Evolutionary conservation across 2,888 invertebrate genomes (phyloP).

Genomic region (Poecilobothrus nobilitatus): DNA sequence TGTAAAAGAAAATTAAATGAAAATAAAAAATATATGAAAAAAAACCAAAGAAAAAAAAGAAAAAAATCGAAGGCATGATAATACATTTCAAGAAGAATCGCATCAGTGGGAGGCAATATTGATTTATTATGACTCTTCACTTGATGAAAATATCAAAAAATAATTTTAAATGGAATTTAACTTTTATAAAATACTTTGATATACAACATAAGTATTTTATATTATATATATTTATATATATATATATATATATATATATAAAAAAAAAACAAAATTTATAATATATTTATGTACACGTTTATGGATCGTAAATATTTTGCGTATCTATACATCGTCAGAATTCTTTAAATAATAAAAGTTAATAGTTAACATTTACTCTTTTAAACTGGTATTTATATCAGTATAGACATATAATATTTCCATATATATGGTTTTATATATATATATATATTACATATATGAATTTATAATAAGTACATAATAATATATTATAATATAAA

Average conservation of each 20-base stretch:
- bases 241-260: slow-evolving; percentile 4
- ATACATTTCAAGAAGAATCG: slow-evolving; percentile 6
- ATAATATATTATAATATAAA: no score
- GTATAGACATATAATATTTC: background rate
- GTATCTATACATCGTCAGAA: slow-evolving; percentile 1
- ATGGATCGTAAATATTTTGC: background rate
- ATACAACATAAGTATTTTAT: background rate
- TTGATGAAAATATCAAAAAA: slow-evolving; percentile 6
- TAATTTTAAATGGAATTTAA: slow-evolving; percentile 6
- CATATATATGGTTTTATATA: background rate
- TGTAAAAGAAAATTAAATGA: no score
- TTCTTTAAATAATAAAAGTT: slow-evolving; percentile 2
- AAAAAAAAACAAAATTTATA: background rate
- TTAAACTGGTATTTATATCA: background rate
- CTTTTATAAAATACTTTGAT: background rate
- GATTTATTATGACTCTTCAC: slow-evolving; percentile 6
- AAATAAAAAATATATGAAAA: background rate
- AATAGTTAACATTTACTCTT: background rate
- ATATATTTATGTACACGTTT: background rate
- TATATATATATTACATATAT: background rate
- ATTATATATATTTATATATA: background rate
- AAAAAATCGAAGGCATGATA: background rate
- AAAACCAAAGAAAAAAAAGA: background rate
- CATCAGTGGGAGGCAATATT: slow-evolving; percentile 6
- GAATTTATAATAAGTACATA: no score